Conservation (phyloP, 2,113 vertebrate genomes). For the Manacus vitellinus region DNA sequence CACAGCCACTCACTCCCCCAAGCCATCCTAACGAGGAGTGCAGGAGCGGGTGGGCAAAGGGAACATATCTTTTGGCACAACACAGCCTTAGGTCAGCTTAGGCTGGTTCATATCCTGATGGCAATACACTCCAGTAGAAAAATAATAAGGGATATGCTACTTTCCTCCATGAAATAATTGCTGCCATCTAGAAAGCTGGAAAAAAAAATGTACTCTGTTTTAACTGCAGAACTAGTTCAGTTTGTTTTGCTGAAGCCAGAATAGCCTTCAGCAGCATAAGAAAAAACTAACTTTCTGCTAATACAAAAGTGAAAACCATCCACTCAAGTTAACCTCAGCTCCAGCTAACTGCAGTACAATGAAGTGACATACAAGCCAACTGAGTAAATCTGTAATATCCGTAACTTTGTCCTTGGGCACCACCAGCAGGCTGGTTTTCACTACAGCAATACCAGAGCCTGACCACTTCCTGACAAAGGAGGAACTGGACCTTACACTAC, state of each 20-base stretch:
- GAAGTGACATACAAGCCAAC: not conserved
- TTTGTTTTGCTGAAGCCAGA: not conserved
- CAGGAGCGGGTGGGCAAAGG: not conserved
- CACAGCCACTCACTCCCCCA: not conserved
- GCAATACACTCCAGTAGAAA: not conserved
- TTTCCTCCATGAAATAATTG: not conserved
- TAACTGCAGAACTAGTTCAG: not conserved
- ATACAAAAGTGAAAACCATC: not conserved
- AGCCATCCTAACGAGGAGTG: fast-evolving
- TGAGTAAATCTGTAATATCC: not conserved
- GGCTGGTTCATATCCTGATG: not conserved
- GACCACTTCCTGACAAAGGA: not conserved
- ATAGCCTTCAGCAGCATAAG: not conserved
- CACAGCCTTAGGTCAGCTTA: not conserved
- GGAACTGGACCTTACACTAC: not conserved
- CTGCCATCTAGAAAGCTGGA: not conserved
- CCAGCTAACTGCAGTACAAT: not conserved
- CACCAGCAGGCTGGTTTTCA: not conserved
- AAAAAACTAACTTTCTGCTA: not conserved
- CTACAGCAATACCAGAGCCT: not conserved
- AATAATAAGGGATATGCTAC: not conserved
- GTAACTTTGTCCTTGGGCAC: not conserved
- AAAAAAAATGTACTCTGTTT: not conserved
- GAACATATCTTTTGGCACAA: not conserved
- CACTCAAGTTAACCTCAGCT: not conserved